phyloP scores from a whole-genome alignment of 2,113 vertebrate genomes.

The Ictidomys tridecemlineatus region DNA sequence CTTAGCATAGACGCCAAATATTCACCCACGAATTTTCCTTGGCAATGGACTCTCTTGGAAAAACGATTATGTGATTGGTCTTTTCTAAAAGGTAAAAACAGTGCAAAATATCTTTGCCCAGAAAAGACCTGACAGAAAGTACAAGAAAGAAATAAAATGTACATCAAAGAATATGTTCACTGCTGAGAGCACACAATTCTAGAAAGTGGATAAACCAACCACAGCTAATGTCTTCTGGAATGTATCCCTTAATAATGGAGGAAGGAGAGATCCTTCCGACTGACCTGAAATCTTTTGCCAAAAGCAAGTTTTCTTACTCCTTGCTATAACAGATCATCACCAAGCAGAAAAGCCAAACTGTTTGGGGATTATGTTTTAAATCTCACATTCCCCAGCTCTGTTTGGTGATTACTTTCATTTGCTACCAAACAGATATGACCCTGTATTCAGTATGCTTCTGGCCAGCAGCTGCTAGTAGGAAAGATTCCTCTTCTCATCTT shows the following conservation, averaged over 20 bases:
- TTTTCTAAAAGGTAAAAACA: conserved; percentile 80
- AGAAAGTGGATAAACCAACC: conserved; percentile 59
- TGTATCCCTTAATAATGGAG: not conserved
- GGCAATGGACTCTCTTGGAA: conserved; percentile 72
- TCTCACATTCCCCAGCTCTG: not conserved
- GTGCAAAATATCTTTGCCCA: conserved; percentile 55
- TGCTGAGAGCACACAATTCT: conserved; percentile 57
- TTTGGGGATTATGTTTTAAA: conserved; percentile 22
- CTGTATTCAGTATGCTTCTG: not conserved
- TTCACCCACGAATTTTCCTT: conserved; percentile 72
- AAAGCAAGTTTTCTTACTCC: conserved; percentile 45
- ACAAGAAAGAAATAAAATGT: conserved; percentile 66
- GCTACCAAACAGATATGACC: not conserved
- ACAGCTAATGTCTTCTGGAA: conserved; percentile 60
- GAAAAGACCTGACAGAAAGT: conserved; percentile 76
- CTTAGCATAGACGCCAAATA: conserved; percentile 67
- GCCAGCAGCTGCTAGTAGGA: not conserved
- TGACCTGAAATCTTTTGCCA: conserved; percentile 54
- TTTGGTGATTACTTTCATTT: conserved; percentile 51
- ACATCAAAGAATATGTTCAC: conserved; percentile 60
- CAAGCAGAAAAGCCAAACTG: conserved; percentile 31
- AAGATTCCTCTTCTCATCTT: not conserved
- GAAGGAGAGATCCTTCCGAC: not conserved
- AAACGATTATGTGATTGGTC: conserved; percentile 48
- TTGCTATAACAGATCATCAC: conserved; percentile 20